phyloP scores from a whole-genome alignment of 2,888 invertebrate species.

The Corbicula japonica region DNA sequence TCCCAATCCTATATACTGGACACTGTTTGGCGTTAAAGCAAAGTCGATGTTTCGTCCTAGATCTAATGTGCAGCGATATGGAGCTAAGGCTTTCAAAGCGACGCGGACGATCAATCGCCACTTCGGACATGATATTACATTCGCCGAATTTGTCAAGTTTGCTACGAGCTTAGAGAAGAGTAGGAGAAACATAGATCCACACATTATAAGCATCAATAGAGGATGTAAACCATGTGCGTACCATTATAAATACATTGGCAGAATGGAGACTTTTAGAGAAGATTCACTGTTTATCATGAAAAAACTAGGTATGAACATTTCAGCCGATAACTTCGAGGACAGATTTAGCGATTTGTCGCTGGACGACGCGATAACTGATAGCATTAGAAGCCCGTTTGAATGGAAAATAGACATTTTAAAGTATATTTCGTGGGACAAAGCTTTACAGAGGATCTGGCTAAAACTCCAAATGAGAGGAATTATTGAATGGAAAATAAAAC shows the following conservation, averaged over 20 bases:
- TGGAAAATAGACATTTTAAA: constrained; percentile 49
- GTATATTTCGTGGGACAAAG: constrained; percentile 57
- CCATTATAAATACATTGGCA: constrained; percentile 49
- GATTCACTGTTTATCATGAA: constrained; percentile 52
- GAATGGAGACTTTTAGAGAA: constrained; percentile 51
- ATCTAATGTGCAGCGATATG: background rate
- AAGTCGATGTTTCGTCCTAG: constrained; percentile 29
- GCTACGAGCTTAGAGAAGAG: constrained; percentile 34
- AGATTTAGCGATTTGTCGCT: constrained; percentile 23
- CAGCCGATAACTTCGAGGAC: constrained; percentile 15
- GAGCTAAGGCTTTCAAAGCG: background rate
- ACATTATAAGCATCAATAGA: constrained; percentile 46
- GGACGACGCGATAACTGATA: constrained; percentile 57
- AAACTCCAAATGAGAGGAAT: constrained; percentile 63
- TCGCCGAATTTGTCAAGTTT: constrained; percentile 53
- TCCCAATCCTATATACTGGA: constrained; percentile 60
- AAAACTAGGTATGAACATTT: constrained; percentile 44
- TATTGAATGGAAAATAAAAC: constrained; percentile 21
- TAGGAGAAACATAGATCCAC: constrained; percentile 40
- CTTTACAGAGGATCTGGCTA: constrained; percentile 56
- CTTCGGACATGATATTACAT: constrained; percentile 58
- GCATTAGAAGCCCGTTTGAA: constrained; percentile 47
- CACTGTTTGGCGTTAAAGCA: constrained; percentile 43
- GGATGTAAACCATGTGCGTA: constrained; percentile 53
- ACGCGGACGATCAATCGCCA: background rate